Base-by-base conservation (phyloP, 2,797 vertebrate species). In the Sebastes matsubarae region DNA sequence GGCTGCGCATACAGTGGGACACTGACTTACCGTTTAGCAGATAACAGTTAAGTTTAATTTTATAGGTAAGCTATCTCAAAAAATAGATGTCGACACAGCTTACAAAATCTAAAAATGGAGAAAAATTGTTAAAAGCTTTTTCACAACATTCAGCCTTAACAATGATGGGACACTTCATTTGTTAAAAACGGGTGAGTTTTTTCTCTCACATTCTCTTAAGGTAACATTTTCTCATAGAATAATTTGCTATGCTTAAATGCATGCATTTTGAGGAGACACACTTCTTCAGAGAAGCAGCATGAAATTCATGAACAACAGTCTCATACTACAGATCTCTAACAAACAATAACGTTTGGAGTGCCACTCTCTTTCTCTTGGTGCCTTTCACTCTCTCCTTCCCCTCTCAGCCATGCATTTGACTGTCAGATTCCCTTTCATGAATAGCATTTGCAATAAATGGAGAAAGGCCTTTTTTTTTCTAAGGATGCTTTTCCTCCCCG, bases 381-480 rank as follows among this genome's bases (percentile, higher is more conserved):
- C 27, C 18, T 58, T 38, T 59, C 25, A 20, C 10, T 57, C 42
- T 24, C 75, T 13, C 59, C 25, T 25, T 24, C 32, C 27, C 60
- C 52, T 27, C 67, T 63, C 54, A 70, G 68, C 36, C 68, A 77
- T 61, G 34, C 64, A 81, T 74, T 72, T 36, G 72, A 73, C 77
- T 86, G 84, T 75, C 79, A 87, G 79, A 85, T 85, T 88, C 65
- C 68, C 59, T 87, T 86, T 91, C 85, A 90, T 88, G 71, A 88
- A 82, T 86, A 87, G 85, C 77, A 81, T 87, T 87, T 87, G 80
- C 82, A 79, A 67, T 68, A 75, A 80, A 87, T 82, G 88, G 68
- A 79, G 58, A 89, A 52, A 66, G 60, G 24, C 55, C 24, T 76
- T 87, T 75, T 52, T 34, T 50, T 83, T 76, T 77, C 76, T 59